Evolutionary conservation across 2,888 invertebrate species (phyloP).

Genomic region (Xestia rhomboidea): DNA sequence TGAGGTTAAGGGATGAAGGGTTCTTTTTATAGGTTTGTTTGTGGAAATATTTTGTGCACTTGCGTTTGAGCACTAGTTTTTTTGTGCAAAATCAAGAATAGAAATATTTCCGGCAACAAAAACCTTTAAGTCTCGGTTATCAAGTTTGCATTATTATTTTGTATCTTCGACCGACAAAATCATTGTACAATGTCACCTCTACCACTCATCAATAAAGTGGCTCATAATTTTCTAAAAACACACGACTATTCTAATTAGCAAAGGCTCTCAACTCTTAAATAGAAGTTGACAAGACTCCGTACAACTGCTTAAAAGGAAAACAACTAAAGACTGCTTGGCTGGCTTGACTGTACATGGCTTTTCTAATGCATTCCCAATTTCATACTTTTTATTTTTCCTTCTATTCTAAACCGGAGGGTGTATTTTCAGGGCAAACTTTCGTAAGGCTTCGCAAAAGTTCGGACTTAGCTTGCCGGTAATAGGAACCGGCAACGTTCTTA

Average conservation of each 20-base stretch:
- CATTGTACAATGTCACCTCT: background rate
- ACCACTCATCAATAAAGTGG: background rate
- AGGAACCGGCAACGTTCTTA: constrained; percentile 20
- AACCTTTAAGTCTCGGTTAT: background rate
- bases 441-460: constrained; percentile 41
- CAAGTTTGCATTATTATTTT: background rate
- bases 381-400: constrained; percentile 23
- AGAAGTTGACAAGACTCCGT: background rate
- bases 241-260: background rate
- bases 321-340: background rate
- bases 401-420: constrained; percentile 12
- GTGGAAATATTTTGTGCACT: background rate
- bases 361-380: constrained; percentile 25
- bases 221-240: background rate
- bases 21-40: constrained; percentile 16
- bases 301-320: constrained; percentile 6
- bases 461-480: constrained; percentile 30
- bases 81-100: background rate
- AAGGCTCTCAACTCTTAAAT: background rate
- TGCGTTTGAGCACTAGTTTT: background rate
- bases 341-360: background rate
- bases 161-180: background rate
- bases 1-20: constrained; percentile 19
- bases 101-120: background rate
- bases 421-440: constrained; percentile 36